A percentile compares a stretch with the other conserved stretches of the same genome.
phyloP scores from a whole-genome alignment of 2,888 invertebrate species.

The Chrysopilus asiliformis region DNA sequence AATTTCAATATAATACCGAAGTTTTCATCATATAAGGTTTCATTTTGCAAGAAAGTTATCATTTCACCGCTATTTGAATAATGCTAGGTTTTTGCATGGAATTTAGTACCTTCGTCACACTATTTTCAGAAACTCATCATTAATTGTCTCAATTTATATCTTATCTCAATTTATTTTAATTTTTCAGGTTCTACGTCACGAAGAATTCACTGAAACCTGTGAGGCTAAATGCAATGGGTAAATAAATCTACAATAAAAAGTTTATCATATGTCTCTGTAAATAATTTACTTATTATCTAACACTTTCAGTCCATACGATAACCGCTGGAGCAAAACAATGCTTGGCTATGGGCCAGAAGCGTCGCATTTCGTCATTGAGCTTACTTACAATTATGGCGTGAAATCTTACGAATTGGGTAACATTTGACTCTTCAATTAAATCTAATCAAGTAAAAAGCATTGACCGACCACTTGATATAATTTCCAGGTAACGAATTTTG shows the following conservation, averaged over 20 bases:
- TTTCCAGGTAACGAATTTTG: slow-evolving; percentile 64
- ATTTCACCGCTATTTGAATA: too few relatives aligned
- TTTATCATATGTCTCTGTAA: slow-evolving; percentile 3
- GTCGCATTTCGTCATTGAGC: slow-evolving; percentile 85
- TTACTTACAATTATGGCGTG: slow-evolving; percentile 95
- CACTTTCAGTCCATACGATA: slow-evolving; percentile 75
- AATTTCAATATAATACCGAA: too few relatives aligned
- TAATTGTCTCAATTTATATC: background rate
- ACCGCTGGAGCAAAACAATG: slow-evolving; percentile 99
- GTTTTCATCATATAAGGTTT: too few relatives aligned
- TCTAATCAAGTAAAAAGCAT: too few relatives aligned
- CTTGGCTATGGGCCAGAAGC: slow-evolving; percentile 95
- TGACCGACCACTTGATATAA: too few relatives aligned
- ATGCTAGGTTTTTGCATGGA: too few relatives aligned
- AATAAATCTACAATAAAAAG: slow-evolving; percentile 16
- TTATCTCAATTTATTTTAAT: background rate
- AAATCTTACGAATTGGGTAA: slow-evolving; percentile 67
- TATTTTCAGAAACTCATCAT: too few relatives aligned
- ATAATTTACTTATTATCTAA: slow-evolving; percentile 1
- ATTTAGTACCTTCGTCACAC: too few relatives aligned
- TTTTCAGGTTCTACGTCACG: slow-evolving; percentile 75
- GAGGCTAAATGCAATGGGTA: slow-evolving; percentile 97
- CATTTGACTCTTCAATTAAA: too few relatives aligned
- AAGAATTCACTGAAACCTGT: slow-evolving; percentile 94
- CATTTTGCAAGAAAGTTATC: too few relatives aligned